These are phyloP conservation scores for Tupaia tana DNA, from an alignment of 2,113 vertebrate genomes.

Conservation along the genomic window DNA sequence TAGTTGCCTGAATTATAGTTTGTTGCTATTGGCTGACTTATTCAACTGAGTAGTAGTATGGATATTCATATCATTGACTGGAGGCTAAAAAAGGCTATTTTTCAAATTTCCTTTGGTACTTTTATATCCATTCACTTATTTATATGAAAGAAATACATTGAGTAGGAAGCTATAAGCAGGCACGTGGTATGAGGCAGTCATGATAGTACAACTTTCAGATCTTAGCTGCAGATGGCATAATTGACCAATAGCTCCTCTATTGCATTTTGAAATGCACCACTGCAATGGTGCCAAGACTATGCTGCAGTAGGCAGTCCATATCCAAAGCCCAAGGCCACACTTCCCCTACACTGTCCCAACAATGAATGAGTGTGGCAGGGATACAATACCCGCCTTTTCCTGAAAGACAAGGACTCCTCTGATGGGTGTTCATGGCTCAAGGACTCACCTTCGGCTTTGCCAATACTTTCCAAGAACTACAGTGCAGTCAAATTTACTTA, in stretches of 20 bases:
- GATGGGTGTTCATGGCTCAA: background rate
- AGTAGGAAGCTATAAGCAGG: background rate
- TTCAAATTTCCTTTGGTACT: conserved; percentile 11
- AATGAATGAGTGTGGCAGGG: background rate
- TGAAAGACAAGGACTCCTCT: background rate
- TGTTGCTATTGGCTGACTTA: background rate
- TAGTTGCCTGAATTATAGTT: background rate
- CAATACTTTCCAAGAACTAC: background rate
- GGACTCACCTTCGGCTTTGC: background rate
- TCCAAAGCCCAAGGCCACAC: background rate
- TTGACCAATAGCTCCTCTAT: background rate
- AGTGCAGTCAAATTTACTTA: background rate
- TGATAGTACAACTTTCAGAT: background rate
- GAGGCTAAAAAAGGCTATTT: background rate
- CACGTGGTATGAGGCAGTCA: background rate
- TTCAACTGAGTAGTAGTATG: background rate
- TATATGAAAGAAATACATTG: background rate
- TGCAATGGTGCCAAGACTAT: background rate
- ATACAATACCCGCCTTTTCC: background rate
- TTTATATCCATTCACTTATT: background rate
- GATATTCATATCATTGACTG: background rate
- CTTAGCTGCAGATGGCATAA: background rate
- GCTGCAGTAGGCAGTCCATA: background rate
- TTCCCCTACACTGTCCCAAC: background rate
- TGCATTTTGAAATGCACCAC: background rate